Evolutionary conservation across 2,113 vertebrate species (phyloP), one percentile per base, ranked within the genome.

Genomic region (Micronycteris hirsuta): DNA sequence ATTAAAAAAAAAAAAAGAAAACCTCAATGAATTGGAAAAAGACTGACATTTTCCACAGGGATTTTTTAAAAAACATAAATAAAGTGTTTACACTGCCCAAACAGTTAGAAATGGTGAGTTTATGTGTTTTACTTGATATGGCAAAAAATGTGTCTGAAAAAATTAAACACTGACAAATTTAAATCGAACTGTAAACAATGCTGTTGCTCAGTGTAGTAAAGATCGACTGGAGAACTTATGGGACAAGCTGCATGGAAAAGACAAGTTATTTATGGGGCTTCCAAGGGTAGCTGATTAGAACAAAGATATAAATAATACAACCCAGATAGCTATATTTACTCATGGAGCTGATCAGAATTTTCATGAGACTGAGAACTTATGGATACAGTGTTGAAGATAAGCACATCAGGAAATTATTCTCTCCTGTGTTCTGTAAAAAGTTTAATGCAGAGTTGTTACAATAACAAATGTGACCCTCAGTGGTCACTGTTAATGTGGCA

Each of bases 51-150:
- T 82, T 43, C 74, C 41, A 47, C 5, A 67, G n/a, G 74, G 54
- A 65, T 1, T 54, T 8, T 67, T 85, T 31, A 15, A 28, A 31
- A 19, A 17, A 43, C 10, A 78, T 36, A 70, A 56, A 31, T 31
- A 3, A 31, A 43, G 17, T 77, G 28, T 17, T 45, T 26, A 68
- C 9, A 56, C 5, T 33, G 9, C 65, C 43, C 43, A n/a, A 73
- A 56, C 24, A 38, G 38, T 24, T 33, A 52, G 41, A 87, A 65
- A 45, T 2, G 63, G 14, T 38, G 13, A 33, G 7, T 86, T 36
- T 83, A 11, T 38, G 26, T 15, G 19, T n/a, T 26, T 56, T 63
- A 71, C 26, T 56, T 0, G 0, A 63, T 3, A 38, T 3, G 10
- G 52, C 61, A 82, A 82, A 43, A 95, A 82, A 47, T 0, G 12